Percentiles rank a stretch among this genome's conserved stretches.
Conservation (phyloP, 2,797 vertebrate genomes). For the Melanotaenia maccullochi region DNA sequence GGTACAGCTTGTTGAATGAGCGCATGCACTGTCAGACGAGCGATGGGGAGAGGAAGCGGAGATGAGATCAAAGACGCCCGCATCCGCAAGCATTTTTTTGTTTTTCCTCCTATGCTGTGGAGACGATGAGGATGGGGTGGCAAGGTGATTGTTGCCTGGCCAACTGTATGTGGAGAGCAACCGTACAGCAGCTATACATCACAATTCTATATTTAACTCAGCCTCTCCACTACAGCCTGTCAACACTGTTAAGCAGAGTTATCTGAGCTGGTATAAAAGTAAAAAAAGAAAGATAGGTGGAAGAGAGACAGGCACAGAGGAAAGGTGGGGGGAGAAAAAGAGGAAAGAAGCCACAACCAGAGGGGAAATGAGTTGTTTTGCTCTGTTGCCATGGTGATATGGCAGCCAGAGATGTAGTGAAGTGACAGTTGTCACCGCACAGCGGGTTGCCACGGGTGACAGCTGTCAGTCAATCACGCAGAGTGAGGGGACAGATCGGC, state of each 20-base stretch:
- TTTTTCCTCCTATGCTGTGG: background rate
- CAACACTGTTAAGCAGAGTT: slow-evolving; percentile 61
- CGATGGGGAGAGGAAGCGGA: slow-evolving; percentile 19
- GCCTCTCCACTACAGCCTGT: slow-evolving; percentile 68
- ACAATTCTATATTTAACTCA: slow-evolving; percentile 74
- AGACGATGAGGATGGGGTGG: slow-evolving; percentile 43
- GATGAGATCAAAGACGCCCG: slow-evolving; percentile 63
- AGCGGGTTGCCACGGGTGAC: slow-evolving; percentile 74
- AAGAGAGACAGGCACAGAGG: slow-evolving; percentile 32
- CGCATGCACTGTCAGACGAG: slow-evolving; percentile 47
- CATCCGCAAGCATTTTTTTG: slow-evolving; percentile 20
- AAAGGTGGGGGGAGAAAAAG: background rate
- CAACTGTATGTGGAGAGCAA: slow-evolving; percentile 42
- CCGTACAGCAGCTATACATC: slow-evolving; percentile 62
- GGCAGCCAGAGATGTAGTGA: slow-evolving; percentile 41
- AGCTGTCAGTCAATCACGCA: slow-evolving; percentile 79
- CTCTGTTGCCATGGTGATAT: slow-evolving; percentile 75
- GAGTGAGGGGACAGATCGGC: slow-evolving; percentile 75
- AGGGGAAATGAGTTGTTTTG: slow-evolving; percentile 67
- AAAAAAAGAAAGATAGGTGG: slow-evolving; percentile 24
- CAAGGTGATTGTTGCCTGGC: slow-evolving; percentile 56
- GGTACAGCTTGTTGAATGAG: slow-evolving; percentile 79
- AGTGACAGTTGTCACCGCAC: slow-evolving; percentile 74
- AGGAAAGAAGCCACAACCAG: slow-evolving; percentile 11
- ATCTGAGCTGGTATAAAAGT: slow-evolving; percentile 45